Percentiles rank a stretch among this genome's conserved stretches.
Evolutionary conservation across 2,888 invertebrate genomes (phyloP).

Genomic region (Drosophila robusta): DNA sequence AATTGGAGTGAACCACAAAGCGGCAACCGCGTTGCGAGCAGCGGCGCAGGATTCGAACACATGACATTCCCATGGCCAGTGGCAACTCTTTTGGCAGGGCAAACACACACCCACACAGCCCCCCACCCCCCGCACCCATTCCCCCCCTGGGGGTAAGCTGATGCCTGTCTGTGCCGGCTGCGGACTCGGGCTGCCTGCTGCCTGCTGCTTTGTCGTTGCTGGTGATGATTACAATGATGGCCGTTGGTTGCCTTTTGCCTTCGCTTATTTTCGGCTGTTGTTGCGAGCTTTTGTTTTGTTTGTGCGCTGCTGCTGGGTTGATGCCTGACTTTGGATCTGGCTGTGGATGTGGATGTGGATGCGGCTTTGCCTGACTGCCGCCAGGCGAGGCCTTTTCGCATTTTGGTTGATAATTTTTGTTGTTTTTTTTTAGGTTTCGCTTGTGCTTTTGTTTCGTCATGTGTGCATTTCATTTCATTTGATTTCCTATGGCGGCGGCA

Average conservation of each 20-base stretch:
- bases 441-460: slow-evolving; percentile 79
- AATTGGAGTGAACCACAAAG: slow-evolving; percentile 44
- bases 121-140: background rate
- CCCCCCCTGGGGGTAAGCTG: slow-evolving; percentile 42
- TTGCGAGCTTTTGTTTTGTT: slow-evolving; percentile 70
- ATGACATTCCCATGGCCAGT: slow-evolving; percentile 38
- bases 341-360: slow-evolving; percentile 13
- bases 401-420: slow-evolving; percentile 74
- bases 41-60: slow-evolving; percentile 44
- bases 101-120: slow-evolving; percentile 16
- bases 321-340: slow-evolving; percentile 24
- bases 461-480: slow-evolving; percentile 81
- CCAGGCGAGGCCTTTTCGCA: slow-evolving; percentile 63
- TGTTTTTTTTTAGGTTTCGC: slow-evolving; percentile 54
- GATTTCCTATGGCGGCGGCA: slow-evolving; percentile 77
- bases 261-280: slow-evolving; percentile 56
- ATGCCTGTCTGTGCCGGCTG: slow-evolving; percentile 27
- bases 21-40: slow-evolving; percentile 45
- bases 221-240: slow-evolving; percentile 81
- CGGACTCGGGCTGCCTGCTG: slow-evolving; percentile 22
- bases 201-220: slow-evolving; percentile 48
- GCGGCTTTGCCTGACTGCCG: slow-evolving; percentile 38
- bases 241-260: slow-evolving; percentile 65
- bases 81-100: slow-evolving; percentile 40
- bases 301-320: slow-evolving; percentile 12